These are phyloP conservation scores for Nomada ruficornis DNA, from an alignment of 2,888 invertebrate species.

Conservation along the genomic window DNA sequence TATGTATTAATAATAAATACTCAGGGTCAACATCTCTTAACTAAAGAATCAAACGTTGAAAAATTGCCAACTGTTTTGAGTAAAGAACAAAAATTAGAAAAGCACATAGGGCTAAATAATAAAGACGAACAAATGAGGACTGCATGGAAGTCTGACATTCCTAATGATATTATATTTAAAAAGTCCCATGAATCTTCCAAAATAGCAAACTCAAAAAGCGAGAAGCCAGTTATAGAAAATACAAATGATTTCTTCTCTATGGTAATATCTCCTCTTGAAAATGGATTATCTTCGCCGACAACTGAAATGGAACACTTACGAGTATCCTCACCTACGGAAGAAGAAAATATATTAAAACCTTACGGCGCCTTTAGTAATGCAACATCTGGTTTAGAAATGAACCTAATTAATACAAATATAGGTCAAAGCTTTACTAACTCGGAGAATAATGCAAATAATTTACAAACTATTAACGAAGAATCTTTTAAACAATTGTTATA, in stretches of 20 bases:
- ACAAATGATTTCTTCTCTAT: slow-evolving; percentile 84
- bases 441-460: slow-evolving; percentile 68
- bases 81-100: slow-evolving; percentile 42
- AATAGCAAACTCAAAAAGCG: slow-evolving; percentile 38
- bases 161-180: slow-evolving; percentile 43
- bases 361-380: slow-evolving; percentile 47
- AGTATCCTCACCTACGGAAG: slow-evolving; percentile 82
- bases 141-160: slow-evolving; percentile 63
- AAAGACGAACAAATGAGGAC: slow-evolving; percentile 46
- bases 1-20: slow-evolving; percentile 78
- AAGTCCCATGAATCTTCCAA: slow-evolving; percentile 37
- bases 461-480: slow-evolving; percentile 85
- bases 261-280: slow-evolving; percentile 85
- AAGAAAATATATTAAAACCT: slow-evolving; percentile 38
- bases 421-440: slow-evolving; percentile 64
- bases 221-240: slow-evolving; percentile 41
- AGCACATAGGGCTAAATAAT: slow-evolving; percentile 15
- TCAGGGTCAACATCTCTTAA: slow-evolving; percentile 78
- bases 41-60: slow-evolving; percentile 73
- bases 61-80: slow-evolving; percentile 49
- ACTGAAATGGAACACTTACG: slow-evolving; percentile 88
- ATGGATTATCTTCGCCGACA: slow-evolving; percentile 87
- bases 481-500: slow-evolving; percentile 85
- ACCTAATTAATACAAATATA: slow-evolving; percentile 61
- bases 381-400: slow-evolving; percentile 45